Evolutionary conservation across 2,888 invertebrate species (phyloP).

Genomic region (Aricia artaxerxes): DNA sequence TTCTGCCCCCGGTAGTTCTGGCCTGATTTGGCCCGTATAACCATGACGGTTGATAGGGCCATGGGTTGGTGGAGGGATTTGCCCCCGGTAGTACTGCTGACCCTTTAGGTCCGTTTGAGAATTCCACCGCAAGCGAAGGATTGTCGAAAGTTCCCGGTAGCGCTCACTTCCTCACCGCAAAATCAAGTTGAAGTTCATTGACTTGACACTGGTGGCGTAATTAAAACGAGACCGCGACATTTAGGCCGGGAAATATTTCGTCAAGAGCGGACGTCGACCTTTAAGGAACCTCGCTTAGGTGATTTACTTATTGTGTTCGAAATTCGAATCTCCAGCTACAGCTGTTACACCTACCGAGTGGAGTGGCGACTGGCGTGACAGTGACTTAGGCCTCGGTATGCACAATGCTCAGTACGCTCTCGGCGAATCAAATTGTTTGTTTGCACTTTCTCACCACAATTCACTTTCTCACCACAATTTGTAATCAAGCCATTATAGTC

Average conservation of each 20-base stretch:
- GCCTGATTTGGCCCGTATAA: not conserved
- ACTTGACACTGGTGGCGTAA: conserved; percentile 12
- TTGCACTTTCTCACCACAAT: too few species aligned
- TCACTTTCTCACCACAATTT: too few species aligned
- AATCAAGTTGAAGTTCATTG: conserved; percentile 15
- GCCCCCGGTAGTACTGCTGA: not conserved
- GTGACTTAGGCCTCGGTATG: too few species aligned
- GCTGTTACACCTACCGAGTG: too few species aligned
- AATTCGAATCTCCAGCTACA: not conserved
- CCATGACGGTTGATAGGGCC: not conserved
- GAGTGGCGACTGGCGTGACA: too few species aligned
- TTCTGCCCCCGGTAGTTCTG: too few species aligned
- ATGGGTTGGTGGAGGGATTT: too few species aligned
- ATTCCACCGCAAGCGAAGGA: not conserved
- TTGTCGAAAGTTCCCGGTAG: conserved; percentile 12
- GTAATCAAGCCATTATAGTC: too few species aligned
- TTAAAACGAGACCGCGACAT: conserved; percentile 21
- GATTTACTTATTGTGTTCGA: not conserved
- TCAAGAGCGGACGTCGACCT: conserved; percentile 22
- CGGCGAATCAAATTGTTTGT: too few species aligned
- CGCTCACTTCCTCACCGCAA: not conserved
- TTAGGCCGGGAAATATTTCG: conserved; percentile 22
- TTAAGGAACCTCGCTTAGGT: conserved; percentile 2
- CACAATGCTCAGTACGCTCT: too few species aligned
- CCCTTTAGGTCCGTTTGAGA: not conserved